Conservation (phyloP, 2,888 invertebrate genomes). For the Notocelia uddmanniana region DNA sequence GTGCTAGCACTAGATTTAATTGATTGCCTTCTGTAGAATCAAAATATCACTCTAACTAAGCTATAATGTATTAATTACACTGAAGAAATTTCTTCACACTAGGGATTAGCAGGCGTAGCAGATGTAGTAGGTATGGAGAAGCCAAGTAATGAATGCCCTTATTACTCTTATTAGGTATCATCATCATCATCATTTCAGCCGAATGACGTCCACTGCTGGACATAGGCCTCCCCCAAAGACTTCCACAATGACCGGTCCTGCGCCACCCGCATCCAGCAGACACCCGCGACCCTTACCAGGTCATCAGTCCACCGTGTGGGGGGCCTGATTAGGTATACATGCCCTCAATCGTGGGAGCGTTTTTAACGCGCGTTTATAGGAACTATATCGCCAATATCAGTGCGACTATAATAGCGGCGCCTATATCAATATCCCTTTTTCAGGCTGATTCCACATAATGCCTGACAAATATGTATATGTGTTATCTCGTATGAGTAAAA, state of each 20-base stretch:
- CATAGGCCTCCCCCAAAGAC: too few relatives aligned
- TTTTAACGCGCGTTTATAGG: neutral
- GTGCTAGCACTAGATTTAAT: constrained; percentile 30
- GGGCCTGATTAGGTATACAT: neutral
- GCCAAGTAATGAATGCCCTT: neutral
- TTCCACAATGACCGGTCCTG: too few relatives aligned
- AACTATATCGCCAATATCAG: neutral
- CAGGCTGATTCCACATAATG: too few relatives aligned
- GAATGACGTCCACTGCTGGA: too few relatives aligned
- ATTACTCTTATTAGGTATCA: too few relatives aligned
- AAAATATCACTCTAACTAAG: constrained; percentile 24
- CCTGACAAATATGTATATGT: too few relatives aligned
- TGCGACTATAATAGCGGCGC: neutral
- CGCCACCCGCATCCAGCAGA: too few relatives aligned
- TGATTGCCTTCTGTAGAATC: constrained; percentile 32
- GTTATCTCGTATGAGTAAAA: too few relatives aligned
- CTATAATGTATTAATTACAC: constrained; percentile 2
- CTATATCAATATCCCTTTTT: neutral
- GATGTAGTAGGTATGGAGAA: neutral
- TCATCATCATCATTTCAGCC: too few relatives aligned
- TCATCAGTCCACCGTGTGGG: too few relatives aligned
- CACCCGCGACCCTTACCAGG: too few relatives aligned
- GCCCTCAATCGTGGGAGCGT: neutral
- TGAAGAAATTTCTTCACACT: constrained; percentile 1
- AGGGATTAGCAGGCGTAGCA: constrained; percentile 5